Evolutionary conservation across 2,888 invertebrate species (phyloP).

Genomic region (Polydrusus pterygomalis): DNA sequence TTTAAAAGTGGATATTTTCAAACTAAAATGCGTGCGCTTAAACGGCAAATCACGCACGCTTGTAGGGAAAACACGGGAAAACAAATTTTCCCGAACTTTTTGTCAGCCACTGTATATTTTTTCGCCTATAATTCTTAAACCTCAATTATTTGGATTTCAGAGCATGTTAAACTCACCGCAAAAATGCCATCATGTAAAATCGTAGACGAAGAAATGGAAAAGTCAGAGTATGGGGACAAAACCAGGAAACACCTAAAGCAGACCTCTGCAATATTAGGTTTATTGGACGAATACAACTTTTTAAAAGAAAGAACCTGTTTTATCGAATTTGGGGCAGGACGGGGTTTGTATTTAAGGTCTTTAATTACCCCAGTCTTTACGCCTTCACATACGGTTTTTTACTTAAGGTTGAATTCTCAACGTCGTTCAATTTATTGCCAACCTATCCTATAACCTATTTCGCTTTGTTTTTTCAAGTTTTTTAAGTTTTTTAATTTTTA

Average conservation of each 20-base stretch:
- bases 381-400: not conserved
- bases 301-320: constrained; percentile 80
- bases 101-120: too few relatives aligned
- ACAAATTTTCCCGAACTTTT: too few relatives aligned
- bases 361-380: not conserved
- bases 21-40: too few relatives aligned
- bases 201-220: constrained; percentile 73
- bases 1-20: too few relatives aligned
- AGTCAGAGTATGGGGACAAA: constrained; percentile 76
- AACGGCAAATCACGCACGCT: too few relatives aligned
- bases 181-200: constrained; percentile 70
- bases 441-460: too few relatives aligned
- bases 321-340: constrained; percentile 93
- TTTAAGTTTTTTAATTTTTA: too few relatives aligned
- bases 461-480: too few relatives aligned
- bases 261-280: constrained; percentile 84
- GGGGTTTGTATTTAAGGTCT: constrained; percentile 74
- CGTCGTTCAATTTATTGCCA: too few relatives aligned
- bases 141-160: constrained; percentile 47
- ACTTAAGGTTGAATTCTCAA: too few relatives aligned
- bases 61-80: too few relatives aligned
- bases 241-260: constrained; percentile 86
- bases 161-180: constrained; percentile 67
- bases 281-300: constrained; percentile 78
- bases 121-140: too few relatives aligned